These are phyloP conservation scores for Calameuta idolon DNA, from an alignment of 2,888 invertebrate species.

Conservation along the genomic window DNA sequence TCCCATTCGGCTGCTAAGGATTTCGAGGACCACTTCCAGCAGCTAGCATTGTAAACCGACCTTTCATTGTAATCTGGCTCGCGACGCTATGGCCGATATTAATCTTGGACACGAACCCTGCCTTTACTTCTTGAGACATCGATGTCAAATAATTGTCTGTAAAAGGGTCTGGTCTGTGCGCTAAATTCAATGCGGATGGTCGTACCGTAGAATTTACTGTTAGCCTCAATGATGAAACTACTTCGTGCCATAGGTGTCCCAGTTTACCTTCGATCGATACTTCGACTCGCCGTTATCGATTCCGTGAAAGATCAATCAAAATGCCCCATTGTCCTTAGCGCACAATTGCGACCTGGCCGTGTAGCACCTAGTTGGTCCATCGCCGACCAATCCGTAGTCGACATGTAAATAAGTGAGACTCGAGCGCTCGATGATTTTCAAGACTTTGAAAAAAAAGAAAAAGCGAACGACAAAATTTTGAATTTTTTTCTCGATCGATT, in stretches of 20 bases:
- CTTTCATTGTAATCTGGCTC: background rate
- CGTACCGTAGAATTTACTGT: background rate
- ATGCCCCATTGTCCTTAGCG: slow-evolving; percentile 38
- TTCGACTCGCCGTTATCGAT: slow-evolving; percentile 25
- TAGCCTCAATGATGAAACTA: background rate
- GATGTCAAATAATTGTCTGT: slow-evolving; percentile 21
- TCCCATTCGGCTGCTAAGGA: background rate
- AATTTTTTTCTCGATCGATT: background rate
- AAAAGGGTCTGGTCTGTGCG: slow-evolving; percentile 32
- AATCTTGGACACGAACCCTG: slow-evolving; percentile 16
- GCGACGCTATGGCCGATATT: background rate
- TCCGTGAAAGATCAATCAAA: slow-evolving; percentile 20
- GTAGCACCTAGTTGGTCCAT: slow-evolving; percentile 31
- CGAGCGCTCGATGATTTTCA: background rate
- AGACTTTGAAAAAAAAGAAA: too few relatives aligned
- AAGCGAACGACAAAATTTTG: background rate
- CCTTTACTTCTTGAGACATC: slow-evolving; percentile 31
- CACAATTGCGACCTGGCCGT: slow-evolving; percentile 39
- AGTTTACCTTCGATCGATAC: slow-evolving; percentile 22
- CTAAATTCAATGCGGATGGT: slow-evolving; percentile 34
- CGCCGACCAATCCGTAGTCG: slow-evolving; percentile 29
- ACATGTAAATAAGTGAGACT: slow-evolving; percentile 16
- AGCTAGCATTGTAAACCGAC: background rate
- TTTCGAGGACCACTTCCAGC: background rate
- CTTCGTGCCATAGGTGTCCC: slow-evolving; percentile 17